A percentile compares a stretch with the other conserved stretches of the same genome.
phyloP scores from a whole-genome alignment of 2,113 vertebrate species.

The Oncorhynchus mykiss region DNA sequence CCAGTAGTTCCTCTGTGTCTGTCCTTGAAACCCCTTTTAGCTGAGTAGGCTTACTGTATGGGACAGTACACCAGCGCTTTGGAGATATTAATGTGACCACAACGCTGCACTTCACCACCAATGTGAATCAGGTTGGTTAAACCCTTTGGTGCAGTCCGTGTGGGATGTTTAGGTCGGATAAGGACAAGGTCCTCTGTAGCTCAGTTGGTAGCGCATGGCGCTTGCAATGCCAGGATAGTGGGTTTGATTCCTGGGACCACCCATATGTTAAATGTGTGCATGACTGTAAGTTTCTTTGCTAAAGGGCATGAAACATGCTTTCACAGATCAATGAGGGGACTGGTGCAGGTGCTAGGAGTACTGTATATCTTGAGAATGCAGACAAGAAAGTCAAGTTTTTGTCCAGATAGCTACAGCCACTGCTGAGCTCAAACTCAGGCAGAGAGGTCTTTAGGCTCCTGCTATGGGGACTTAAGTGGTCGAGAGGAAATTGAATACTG shows the following conservation, averaged over 20 bases:
- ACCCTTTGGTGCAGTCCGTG: neutral
- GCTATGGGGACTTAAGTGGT: neutral
- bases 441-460: neutral
- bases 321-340: neutral
- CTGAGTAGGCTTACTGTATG: conserved; percentile 14
- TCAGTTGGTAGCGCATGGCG: too few relatives aligned
- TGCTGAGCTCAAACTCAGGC: neutral
- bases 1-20: too few relatives aligned
- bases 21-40: conserved; percentile 13
- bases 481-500: neutral
- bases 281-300: too few relatives aligned
- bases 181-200: neutral
- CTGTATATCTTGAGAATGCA: neutral
- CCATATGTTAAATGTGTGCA: too few relatives aligned
- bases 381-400: neutral
- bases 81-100: neutral
- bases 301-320: neutral
- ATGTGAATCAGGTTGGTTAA: neutral
- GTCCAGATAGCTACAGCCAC: too few relatives aligned
- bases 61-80: too few relatives aligned
- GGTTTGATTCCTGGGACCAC: too few relatives aligned
- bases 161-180: neutral
- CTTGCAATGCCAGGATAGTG: too few relatives aligned
- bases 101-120: neutral
- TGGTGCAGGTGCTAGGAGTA: neutral